These are phyloP conservation scores for Propithecus coquereli DNA, from an alignment of 2,113 vertebrate species.

Conservation along the genomic window DNA sequence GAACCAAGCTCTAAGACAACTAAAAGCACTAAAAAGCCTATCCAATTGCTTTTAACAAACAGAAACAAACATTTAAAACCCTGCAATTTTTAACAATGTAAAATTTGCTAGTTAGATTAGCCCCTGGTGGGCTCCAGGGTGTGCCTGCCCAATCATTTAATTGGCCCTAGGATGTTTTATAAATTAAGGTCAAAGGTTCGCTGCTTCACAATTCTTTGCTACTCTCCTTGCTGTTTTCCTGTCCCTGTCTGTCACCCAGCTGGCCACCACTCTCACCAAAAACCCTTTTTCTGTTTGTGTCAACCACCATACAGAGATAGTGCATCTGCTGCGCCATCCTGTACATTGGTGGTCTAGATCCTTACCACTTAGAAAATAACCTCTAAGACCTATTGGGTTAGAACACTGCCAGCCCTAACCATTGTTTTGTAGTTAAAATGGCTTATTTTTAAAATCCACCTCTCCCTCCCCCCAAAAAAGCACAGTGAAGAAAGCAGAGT, in stretches of 20 bases:
- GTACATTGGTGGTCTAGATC: not conserved
- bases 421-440: not conserved
- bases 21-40: not conserved
- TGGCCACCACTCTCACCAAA: not conserved
- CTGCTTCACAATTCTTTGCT: not conserved
- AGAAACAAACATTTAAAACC: not conserved
- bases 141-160: not conserved
- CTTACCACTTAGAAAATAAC: not conserved
- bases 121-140: not conserved
- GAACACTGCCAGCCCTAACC: not conserved
- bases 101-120: not conserved
- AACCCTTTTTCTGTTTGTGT: not conserved
- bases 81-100: not conserved
- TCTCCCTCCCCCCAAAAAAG: not conserved
- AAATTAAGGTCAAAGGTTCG: not conserved
- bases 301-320: not conserved
- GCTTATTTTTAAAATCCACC: not conserved
- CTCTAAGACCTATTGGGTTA: not conserved
- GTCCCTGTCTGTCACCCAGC: not conserved
- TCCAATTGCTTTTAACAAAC: not conserved
- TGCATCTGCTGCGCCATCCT: not conserved
- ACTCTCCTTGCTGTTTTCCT: not conserved
- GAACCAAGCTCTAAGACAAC: not conserved
- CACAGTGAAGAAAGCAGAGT: not conserved
- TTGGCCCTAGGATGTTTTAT: not conserved